phyloP scores from a whole-genome alignment of 2,797 vertebrate genomes.

The Hozukius guyotensis region DNA sequence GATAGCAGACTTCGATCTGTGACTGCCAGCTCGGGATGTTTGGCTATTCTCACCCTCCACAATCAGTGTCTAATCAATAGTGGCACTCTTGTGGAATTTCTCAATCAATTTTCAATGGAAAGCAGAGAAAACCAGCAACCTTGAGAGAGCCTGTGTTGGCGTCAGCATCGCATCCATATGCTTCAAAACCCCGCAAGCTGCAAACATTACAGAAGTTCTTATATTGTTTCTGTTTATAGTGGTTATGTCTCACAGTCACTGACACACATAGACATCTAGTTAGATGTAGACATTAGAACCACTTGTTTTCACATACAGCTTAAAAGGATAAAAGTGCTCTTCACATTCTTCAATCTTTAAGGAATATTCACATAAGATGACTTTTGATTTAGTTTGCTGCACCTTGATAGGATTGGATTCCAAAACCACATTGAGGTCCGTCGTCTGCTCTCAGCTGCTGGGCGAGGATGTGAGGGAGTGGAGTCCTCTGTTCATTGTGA shows the following conservation, averaged over 20 bases:
- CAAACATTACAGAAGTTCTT: background rate
- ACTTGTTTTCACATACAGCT: background rate
- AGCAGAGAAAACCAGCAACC: slow-evolving; percentile 57
- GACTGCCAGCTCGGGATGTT: slow-evolving; percentile 33
- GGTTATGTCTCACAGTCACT: background rate
- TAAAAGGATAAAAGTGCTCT: background rate
- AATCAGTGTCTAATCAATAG: slow-evolving; percentile 69
- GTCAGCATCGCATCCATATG: slow-evolving; percentile 10
- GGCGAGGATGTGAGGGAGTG: background rate
- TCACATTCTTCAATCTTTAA: background rate
- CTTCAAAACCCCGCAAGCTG: slow-evolving; percentile 10
- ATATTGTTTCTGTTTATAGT: background rate
- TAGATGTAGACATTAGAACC: background rate
- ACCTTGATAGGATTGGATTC: no score
- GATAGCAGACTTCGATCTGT: slow-evolving; percentile 60
- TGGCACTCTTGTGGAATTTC: slow-evolving; percentile 61
- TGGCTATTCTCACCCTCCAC: slow-evolving; percentile 56
- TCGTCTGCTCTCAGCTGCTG: background rate
- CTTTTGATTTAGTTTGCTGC: background rate
- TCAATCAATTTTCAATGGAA: slow-evolving; percentile 73
- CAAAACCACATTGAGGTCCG: background rate
- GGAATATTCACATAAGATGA: background rate
- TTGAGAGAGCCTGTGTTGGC: slow-evolving; percentile 36
- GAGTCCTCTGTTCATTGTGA: background rate
- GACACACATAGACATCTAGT: background rate